These are phyloP conservation scores for Cotesia vestalis DNA, from an alignment of 1,140 invertebrate species.

Conservation along the genomic window DNA sequence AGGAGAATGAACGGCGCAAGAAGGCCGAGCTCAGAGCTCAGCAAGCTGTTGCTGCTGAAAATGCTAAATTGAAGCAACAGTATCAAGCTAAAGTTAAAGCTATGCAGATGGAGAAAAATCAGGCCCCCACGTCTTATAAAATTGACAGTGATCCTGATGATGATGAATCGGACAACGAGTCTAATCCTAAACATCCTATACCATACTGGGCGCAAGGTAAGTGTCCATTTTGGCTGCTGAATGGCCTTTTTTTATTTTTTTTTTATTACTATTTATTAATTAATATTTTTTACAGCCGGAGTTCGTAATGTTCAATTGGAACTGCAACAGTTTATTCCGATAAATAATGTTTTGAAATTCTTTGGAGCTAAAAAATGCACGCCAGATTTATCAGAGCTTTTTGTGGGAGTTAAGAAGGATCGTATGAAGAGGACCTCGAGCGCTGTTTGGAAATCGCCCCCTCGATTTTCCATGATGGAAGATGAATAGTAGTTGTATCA, in stretches of 20 bases:
- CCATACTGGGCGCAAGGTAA: constrained; percentile 68
- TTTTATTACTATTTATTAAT: constrained; percentile 46
- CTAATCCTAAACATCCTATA: constrained; percentile 63
- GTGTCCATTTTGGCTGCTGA: constrained; percentile 24
- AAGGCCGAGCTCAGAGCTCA: constrained; percentile 53
- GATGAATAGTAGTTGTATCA: not conserved
- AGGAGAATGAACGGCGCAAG: constrained; percentile 60
- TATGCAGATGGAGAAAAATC: constrained; percentile 12
- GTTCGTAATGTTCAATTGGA: constrained; percentile 51
- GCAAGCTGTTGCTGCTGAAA: constrained; percentile 57
- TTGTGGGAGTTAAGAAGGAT: constrained; percentile 71
- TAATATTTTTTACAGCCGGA: constrained; percentile 48
- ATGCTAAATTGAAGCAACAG: constrained; percentile 54
- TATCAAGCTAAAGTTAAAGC: constrained; percentile 36
- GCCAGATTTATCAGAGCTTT: constrained; percentile 73
- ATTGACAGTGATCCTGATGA: constrained; percentile 63
- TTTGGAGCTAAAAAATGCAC: constrained; percentile 72
- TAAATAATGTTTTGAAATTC: constrained; percentile 65
- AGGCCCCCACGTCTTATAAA: constrained; percentile 47
- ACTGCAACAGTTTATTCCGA: constrained; percentile 55
- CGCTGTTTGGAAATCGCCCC: constrained; percentile 75
- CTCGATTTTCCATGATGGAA: constrained; percentile 66
- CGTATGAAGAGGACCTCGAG: constrained; percentile 76
- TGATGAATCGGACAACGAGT: constrained; percentile 69
- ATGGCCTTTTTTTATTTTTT: constrained; percentile 6